Evolutionary conservation across 92 coral and sea anemone species (phyloP), one percentile per base, ranked within the genome.

Genomic region (Hydrozoanthus gracilis): DNA sequence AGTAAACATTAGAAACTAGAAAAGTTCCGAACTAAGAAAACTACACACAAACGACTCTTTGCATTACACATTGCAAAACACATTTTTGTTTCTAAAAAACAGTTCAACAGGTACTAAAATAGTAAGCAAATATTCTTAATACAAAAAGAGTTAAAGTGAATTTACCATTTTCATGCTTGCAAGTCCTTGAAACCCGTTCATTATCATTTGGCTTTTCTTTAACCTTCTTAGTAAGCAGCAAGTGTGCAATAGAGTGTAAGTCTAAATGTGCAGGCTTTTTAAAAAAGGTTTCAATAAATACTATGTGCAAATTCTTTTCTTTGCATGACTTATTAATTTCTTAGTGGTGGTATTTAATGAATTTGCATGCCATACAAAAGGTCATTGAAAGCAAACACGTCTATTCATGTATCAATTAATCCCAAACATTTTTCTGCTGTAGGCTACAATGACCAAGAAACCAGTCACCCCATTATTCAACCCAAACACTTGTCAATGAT

Each of bases 121-220:
- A 73, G 15, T 73, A 73, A 48, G 6, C 39, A 27, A 27, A 27
- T 27, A 27, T 27, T 27, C 39, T 27, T 27, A 49, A 18, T 48
- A 51, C 14, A 49, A 73, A 9, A 10, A 62, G 17, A 62, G 17
- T 14, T 73, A 35, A 73, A 76, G 48, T 48, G 39, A 27, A 65
- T 80, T 80, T 80, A 80, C 85, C 85, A 80, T 80, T 64, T 67
- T 80, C 73, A 67, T 80, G 52, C 47, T 80, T 10, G 72, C 73
- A 64, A 80, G 69, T 3, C 85, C 85, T 48, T 65, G 17, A 65
- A 80, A 16, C 2, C 74, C 47, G 11, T 80, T 80, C 85, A 80
- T 80, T 49, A 5, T 49, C 18, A 8, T 11, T 18, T 15, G 35
- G 44, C 15, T 76, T 44, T 4, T 76, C 66, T 52, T 52, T 66